A percentile compares a stretch with the other conserved stretches of the same genome.
Conservation (phyloP, 2,888 invertebrate genomes). For the Morpho deidamia region DNA sequence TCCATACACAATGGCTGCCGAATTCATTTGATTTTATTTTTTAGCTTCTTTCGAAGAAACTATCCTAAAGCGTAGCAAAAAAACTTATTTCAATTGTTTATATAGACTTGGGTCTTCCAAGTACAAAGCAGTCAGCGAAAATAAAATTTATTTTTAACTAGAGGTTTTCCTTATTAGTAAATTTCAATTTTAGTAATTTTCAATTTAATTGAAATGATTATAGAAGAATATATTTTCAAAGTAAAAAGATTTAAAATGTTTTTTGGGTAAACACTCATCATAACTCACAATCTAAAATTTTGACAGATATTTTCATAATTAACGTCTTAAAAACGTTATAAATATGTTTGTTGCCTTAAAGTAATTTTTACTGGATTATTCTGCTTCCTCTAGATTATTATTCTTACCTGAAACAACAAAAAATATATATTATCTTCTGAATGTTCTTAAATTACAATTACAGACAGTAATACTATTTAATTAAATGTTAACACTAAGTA, state of each 20-base stretch:
- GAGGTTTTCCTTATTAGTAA: not conserved
- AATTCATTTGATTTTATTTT: not conserved
- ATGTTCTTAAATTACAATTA: not conserved
- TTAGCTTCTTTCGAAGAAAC: not conserved
- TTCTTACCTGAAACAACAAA: slow-evolving; percentile 54
- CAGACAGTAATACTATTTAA: not conserved
- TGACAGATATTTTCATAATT: no score
- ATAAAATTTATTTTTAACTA: not conserved
- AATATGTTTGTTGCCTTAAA: not conserved
- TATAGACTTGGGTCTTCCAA: no score
- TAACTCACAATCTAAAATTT: no score
- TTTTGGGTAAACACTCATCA: no score
- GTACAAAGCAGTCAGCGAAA: not conserved
- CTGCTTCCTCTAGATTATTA: not conserved
- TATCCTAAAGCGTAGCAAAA: not conserved
- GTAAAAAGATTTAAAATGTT: no score
- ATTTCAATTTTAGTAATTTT: no score
- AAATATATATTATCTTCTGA: slow-evolving; percentile 18
- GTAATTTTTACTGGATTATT: not conserved
- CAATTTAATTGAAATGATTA: no score
- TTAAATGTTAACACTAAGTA: no score
- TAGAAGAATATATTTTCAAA: no score
- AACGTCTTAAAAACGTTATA: not conserved
- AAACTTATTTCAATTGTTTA: no score
- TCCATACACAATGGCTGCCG: not conserved